These are phyloP conservation scores for Atethmia centrago DNA, from an alignment of 2,888 invertebrate genomes.

Conservation along the genomic window DNA sequence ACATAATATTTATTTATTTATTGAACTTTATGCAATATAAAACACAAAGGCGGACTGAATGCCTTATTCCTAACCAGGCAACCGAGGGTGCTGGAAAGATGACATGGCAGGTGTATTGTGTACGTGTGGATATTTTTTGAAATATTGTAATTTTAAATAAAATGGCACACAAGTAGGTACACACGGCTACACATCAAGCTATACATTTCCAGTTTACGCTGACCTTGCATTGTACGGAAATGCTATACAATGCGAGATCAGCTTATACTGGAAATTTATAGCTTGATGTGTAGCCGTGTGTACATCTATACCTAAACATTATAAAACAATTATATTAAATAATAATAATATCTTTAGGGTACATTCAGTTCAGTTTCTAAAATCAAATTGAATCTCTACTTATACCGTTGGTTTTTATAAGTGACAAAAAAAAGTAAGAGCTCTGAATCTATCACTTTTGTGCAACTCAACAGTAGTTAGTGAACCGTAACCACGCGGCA, in stretches of 20 bases:
- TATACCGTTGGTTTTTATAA: not conserved
- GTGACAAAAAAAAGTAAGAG: too few relatives aligned
- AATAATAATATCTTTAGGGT: not conserved
- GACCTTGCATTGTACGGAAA: too few relatives aligned
- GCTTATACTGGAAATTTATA: too few relatives aligned
- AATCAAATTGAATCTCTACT: not conserved
- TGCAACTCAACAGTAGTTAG: constrained; percentile 6
- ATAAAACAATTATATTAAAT: too few relatives aligned
- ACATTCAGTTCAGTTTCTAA: too few relatives aligned
- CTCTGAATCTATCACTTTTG: not conserved
- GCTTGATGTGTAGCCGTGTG: too few relatives aligned
- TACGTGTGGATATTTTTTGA: not conserved
- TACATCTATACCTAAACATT: too few relatives aligned
- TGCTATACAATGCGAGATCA: too few relatives aligned
- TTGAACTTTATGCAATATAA: not conserved
- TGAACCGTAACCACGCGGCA: not conserved
- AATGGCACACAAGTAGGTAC: not conserved
- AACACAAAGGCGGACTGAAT: not conserved
- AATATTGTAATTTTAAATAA: not conserved
- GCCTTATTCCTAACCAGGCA: not conserved
- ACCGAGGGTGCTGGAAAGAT: not conserved
- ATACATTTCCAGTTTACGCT: too few relatives aligned
- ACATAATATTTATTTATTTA: not conserved
- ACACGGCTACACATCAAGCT: too few relatives aligned
- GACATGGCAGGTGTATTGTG: not conserved